These are phyloP conservation scores for Semaprochilodus insignis DNA, from an alignment of 2,797 vertebrate genomes.

Conservation along the genomic window DNA sequence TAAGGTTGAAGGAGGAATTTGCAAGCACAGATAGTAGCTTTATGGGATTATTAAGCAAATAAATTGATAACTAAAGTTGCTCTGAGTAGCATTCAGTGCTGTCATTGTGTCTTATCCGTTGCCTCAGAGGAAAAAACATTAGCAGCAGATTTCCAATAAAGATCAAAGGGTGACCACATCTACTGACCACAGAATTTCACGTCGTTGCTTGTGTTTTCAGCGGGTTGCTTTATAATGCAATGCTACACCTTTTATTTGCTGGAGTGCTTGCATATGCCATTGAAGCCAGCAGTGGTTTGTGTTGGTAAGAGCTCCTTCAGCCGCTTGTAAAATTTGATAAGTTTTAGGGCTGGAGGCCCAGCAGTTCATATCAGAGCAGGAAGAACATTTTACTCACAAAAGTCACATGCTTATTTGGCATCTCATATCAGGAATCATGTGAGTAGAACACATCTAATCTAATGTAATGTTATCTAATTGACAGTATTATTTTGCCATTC, in stretches of 20 bases:
- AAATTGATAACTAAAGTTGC: background rate
- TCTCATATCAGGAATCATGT: conserved; percentile 23
- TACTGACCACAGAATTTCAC: conserved; percentile 24
- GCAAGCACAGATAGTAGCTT: background rate
- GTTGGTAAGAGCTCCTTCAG: conserved; percentile 54
- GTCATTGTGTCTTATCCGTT: conserved; percentile 5
- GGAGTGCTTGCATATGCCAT: conserved; percentile 64
- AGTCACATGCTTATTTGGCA: conserved; percentile 10
- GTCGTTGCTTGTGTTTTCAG: conserved; percentile 31
- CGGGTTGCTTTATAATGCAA: conserved; percentile 52
- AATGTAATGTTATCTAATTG: background rate
- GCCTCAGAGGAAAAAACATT: conserved; percentile 7
- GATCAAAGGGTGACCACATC: background rate
- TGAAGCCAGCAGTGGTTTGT: conserved; percentile 57
- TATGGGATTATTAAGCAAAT: background rate
- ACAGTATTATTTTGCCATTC: background rate
- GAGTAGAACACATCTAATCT: background rate
- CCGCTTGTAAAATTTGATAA: conserved; percentile 71
- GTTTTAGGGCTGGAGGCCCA: conserved; percentile 34
- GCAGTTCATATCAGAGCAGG: conserved; percentile 21
- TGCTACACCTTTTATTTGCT: conserved; percentile 54
- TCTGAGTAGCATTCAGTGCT: background rate
- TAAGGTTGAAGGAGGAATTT: background rate
- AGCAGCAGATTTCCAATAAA: conserved; percentile 5
- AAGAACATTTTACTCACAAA: conserved; percentile 1